Conservation (phyloP, 1,140 invertebrate species). For the Drosophila subobscura region DNA sequence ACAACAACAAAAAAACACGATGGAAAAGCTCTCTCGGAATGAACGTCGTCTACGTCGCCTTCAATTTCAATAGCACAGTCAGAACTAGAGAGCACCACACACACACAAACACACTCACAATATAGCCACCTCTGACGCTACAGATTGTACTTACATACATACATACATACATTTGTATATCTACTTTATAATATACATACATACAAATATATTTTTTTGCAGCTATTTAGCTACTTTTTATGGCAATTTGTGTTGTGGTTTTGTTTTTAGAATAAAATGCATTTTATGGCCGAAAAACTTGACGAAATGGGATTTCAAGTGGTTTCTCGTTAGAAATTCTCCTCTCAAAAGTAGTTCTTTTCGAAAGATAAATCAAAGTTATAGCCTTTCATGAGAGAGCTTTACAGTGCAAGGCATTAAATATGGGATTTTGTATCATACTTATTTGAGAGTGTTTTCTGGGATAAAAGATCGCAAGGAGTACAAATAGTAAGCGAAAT, state of each 20-base stretch:
- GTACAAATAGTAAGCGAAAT: too few species aligned
- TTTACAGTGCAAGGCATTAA: too few species aligned
- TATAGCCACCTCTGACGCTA: conserved; percentile 22
- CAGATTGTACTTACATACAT: background rate
- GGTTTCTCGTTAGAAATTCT: too few species aligned
- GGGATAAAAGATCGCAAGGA: too few species aligned
- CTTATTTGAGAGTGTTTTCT: too few species aligned
- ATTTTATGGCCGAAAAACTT: conserved; percentile 25
- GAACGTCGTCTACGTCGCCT: conserved; percentile 60
- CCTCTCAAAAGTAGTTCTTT: too few species aligned
- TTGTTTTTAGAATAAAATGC: conserved; percentile 15
- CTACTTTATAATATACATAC: conserved; percentile 9
- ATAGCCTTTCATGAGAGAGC: too few species aligned
- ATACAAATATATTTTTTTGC: conserved; percentile 34
- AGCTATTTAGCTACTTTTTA: conserved; percentile 62
- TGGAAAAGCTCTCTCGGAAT: conserved; percentile 57
- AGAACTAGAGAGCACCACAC: conserved; percentile 61
- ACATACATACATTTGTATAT: conserved; percentile 2
- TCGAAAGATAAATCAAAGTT: too few species aligned
- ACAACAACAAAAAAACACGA: conserved; percentile 41
- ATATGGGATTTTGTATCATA: too few species aligned
- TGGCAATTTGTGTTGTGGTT: conserved; percentile 43
- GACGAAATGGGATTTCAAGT: conserved; percentile 1
- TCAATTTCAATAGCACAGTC: conserved; percentile 68
- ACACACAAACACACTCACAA: conserved; percentile 24